phyloP scores from a whole-genome alignment of 2,797 vertebrate species.

The Darevskia mixta region DNA sequence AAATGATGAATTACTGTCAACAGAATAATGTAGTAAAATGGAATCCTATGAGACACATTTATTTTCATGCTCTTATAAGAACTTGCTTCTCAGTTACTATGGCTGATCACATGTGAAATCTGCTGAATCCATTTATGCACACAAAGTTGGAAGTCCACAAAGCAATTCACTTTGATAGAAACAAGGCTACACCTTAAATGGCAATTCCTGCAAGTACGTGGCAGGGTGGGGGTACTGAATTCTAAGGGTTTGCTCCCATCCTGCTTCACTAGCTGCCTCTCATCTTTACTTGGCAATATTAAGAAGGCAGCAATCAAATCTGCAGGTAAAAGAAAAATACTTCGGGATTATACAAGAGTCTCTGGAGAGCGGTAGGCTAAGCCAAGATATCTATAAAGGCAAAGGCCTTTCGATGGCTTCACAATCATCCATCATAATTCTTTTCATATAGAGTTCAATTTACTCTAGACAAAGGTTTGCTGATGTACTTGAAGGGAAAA shows the following conservation, averaged over 20 bases:
- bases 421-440: not conserved
- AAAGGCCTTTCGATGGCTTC: not conserved
- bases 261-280: not conserved
- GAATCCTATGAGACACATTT: not conserved
- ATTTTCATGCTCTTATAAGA: not conserved
- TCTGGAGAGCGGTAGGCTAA: not conserved
- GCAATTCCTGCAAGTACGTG: too few species aligned
- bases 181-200: too few species aligned
- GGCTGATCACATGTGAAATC: not conserved
- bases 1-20: not conserved
- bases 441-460: not conserved
- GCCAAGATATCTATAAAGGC: not conserved
- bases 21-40: not conserved
- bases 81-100: not conserved
- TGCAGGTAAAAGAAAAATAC: not conserved
- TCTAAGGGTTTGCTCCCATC: not conserved
- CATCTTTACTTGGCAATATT: too few species aligned
- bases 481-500: not conserved
- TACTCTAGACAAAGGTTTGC: not conserved
- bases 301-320: not conserved
- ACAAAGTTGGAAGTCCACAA: not conserved
- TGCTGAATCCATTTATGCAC: not conserved
- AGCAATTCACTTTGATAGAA: not conserved
- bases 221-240: not conserved
- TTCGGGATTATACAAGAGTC: not conserved